Conservation (phyloP, 2,113 vertebrate genomes). For the Recurvirostra avosetta region DNA sequence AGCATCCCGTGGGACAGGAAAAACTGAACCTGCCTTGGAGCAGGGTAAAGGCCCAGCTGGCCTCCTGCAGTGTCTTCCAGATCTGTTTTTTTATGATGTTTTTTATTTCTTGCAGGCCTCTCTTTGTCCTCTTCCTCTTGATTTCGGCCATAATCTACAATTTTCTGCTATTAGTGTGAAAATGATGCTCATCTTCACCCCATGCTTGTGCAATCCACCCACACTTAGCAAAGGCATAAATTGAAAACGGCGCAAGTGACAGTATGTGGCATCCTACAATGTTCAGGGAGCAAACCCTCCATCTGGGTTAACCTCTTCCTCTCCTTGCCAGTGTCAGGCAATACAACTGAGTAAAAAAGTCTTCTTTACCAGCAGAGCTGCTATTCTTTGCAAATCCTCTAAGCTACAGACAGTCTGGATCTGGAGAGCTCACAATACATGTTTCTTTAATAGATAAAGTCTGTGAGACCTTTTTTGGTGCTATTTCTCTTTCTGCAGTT, state of each 20-base stretch:
- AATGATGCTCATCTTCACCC: neutral
- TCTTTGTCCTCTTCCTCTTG: neutral
- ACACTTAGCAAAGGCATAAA: neutral
- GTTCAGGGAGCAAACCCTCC: neutral
- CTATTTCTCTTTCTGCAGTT: neutral
- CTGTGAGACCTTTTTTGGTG: neutral
- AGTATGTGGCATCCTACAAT: neutral
- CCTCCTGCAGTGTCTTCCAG: neutral
- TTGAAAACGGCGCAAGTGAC: neutral
- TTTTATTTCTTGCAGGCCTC: neutral
- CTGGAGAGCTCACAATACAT: rapidly evolving
- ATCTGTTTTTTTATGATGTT: neutral
- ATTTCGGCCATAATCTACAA: neutral
- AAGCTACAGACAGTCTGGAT: neutral
- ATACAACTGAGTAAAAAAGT: neutral
- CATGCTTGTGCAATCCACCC: neutral
- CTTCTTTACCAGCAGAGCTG: neutral
- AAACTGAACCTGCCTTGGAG: neutral
- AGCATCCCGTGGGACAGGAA: neutral
- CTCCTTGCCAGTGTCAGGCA: neutral
- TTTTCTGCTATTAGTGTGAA: neutral
- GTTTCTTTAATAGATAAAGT: neutral
- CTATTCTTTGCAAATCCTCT: neutral
- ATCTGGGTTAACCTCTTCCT: neutral
- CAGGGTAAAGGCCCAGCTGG: neutral